Evolutionary conservation across 2,797 vertebrate genomes (phyloP).

Genomic region (Chelonia mydas): DNA sequence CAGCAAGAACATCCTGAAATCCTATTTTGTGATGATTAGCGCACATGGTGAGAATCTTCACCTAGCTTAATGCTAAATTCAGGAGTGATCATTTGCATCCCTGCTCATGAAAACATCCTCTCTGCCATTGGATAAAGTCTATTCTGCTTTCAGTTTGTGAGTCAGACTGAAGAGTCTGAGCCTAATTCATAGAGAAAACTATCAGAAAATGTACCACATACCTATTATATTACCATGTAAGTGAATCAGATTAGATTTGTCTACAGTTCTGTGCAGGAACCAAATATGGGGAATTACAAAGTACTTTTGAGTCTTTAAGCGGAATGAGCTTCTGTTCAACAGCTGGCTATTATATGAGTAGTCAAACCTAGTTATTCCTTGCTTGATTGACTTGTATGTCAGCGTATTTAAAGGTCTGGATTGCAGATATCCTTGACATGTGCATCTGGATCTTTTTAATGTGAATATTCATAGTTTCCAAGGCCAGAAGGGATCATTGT

Average conservation of each 20-base stretch:
- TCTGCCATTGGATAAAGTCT: slow-evolving; percentile 25
- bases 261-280: background rate
- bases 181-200: slow-evolving; percentile 10
- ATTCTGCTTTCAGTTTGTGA: background rate
- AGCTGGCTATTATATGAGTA: background rate
- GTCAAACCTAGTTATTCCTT: background rate
- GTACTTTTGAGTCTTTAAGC: background rate
- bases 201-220: background rate
- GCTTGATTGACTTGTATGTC: background rate
- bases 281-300: background rate
- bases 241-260: background rate
- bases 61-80: background rate
- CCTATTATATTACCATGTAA: background rate
- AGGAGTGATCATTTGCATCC: background rate
- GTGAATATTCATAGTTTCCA: background rate
- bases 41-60: background rate
- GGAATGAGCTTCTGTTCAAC: background rate
- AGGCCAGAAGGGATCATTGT: background rate
- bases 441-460: background rate
- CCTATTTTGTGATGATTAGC: background rate
- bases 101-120: background rate
- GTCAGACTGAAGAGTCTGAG: background rate
- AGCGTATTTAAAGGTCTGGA: background rate
- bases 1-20: background rate
- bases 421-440: background rate